Base-by-base conservation (phyloP, 2,888 invertebrate genomes). In the Drosophila crucigera region DNA sequence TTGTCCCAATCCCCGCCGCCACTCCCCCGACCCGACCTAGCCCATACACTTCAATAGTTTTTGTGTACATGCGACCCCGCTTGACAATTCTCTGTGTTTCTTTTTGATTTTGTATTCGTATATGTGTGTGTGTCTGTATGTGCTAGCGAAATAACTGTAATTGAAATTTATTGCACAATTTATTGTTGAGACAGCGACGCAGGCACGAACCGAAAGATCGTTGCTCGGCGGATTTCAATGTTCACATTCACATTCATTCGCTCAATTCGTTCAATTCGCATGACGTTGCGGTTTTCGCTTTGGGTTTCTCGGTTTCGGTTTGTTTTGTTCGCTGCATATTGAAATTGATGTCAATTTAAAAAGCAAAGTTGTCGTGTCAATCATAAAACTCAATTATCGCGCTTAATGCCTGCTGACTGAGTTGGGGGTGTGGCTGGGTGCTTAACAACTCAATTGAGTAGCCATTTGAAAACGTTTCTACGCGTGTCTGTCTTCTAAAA, bases 121-220 rank as follows among this genome's bases (percentile, higher is more conserved):
- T 30, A 49, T 66, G 52, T 53, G 56, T 59, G 62, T 79, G 33
- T 30, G 52, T 66, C 31, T 67, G 53, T 53, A 53, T 59, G 62
- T 71, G 84, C 81, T 76, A 69, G 81, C 76, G 71, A 80, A 88
- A 89, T 91, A 89, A 85, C 90, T 87, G 88, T 92, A 92, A 92
- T 92, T 92, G 92, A 92, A 92, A 92, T 92, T 92, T 92, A 92
- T 92, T 92, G 91, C 92, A 92, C 90, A 91, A 91, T 92, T 92
- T 92, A 91, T 90, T 84, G 89, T 82, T 88, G 82, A 84, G 90
- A 90, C 89, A 85, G 86, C 72, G 66, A 62, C 63, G 63, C 74
- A 55, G 53, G 49, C 68, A 79, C 50, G 58, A 55, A 73, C 62
- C 58, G 60, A 78, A 55, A 78, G 73, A 78, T 68, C 73, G 62